Percentiles rank a stretch among this genome's conserved stretches.
Evolutionary conservation across 2,797 vertebrate species (phyloP).

Genomic region (Loris lydekkerianus): DNA sequence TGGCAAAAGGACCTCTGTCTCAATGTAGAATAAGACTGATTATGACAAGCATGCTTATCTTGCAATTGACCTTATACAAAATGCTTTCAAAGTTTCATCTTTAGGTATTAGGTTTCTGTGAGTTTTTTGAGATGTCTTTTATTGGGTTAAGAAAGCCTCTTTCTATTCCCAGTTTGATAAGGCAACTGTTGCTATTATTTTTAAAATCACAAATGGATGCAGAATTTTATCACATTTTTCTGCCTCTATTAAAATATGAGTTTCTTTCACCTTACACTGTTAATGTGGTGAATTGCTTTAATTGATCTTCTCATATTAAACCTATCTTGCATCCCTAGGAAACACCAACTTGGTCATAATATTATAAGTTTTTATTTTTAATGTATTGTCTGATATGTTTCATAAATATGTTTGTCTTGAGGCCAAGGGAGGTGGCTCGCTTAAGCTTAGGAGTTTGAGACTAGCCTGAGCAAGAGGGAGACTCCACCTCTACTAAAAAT

Average conservation of each 20-base stretch:
- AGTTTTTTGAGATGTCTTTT: slow-evolving; percentile 3
- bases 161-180: neutral
- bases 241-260: neutral
- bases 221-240: slow-evolving; percentile 9
- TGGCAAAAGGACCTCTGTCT: neutral
- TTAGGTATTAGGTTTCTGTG: slow-evolving; percentile 6
- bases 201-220: slow-evolving; percentile 4
- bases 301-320: slow-evolving; percentile 35
- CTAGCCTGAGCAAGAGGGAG: too few species aligned
- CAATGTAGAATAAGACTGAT: neutral
- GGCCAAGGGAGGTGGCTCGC: too few species aligned
- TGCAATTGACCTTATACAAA: neutral
- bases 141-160: neutral
- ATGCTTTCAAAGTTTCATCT: neutral
- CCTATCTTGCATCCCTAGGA: neutral
- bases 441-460: too few species aligned
- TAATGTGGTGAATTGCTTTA: neutral
- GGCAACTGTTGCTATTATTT: neutral
- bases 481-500: too few species aligned
- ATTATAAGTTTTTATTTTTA: slow-evolving; percentile 35
- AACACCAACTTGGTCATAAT: neutral
- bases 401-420: slow-evolving; percentile 22
- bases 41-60: neutral
- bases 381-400: slow-evolving; percentile 17
- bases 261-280: neutral